Percentiles rank a stretch among this genome's conserved stretches.
Conservation (phyloP, 2,797 vertebrate species). For the Sibirionetta formosa region DNA sequence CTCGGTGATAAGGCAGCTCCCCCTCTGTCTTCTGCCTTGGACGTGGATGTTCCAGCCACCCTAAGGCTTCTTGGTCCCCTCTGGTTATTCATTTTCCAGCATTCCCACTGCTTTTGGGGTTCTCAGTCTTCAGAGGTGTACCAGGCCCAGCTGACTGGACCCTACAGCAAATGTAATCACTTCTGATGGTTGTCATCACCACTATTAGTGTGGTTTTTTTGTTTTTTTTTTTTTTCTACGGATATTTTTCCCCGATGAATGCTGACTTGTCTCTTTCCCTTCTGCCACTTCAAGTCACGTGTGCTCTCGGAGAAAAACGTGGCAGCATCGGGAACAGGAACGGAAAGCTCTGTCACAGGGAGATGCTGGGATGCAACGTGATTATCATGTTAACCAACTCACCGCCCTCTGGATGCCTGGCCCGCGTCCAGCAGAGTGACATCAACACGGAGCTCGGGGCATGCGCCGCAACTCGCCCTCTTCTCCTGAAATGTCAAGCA, state of each 20-base stretch:
- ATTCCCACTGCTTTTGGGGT: neutral
- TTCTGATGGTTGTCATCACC: neutral
- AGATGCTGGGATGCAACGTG: slow-evolving; percentile 24
- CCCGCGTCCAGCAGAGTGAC: neutral
- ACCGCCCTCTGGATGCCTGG: neutral
- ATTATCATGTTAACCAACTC: slow-evolving; percentile 11
- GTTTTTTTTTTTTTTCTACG: neutral
- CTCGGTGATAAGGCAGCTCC: neutral
- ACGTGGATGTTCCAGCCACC: neutral
- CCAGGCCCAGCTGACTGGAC: neutral
- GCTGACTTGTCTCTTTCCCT: slow-evolving; percentile 38
- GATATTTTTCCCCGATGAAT: neutral
- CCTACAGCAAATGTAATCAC: neutral
- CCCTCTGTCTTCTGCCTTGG: neutral
- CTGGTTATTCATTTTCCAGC: neutral
- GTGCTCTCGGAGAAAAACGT: slow-evolving; percentile 19
- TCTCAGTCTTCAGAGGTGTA: neutral
- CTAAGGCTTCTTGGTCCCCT: neutral
- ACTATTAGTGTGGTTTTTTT: neutral
- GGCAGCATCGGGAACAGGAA: neutral
- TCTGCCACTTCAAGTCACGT: slow-evolving; percentile 60
- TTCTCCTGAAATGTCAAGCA: neutral
- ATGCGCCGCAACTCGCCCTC: neutral
- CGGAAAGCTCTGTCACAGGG: neutral
- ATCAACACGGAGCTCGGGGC: neutral